Conservation (phyloP, 2,888 invertebrate genomes). For the Cryptophagus acutangulus region DNA sequence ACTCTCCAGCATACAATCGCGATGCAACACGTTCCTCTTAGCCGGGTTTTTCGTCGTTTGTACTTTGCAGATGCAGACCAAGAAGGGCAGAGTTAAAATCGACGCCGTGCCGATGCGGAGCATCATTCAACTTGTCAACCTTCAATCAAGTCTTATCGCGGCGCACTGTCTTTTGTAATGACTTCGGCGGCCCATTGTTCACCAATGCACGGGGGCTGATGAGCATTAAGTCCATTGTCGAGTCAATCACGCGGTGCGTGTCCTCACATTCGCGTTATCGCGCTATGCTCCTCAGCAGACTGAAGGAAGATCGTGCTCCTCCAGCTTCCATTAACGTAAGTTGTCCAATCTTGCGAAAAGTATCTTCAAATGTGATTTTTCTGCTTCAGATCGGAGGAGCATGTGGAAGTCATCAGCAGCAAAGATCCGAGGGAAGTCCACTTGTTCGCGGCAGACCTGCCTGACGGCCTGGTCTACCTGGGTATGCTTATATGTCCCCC, state of each 20-base stretch:
- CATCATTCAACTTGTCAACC: conserved; percentile 37
- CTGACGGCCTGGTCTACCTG: conserved; percentile 43
- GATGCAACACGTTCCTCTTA: no score
- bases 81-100: conserved; percentile 13
- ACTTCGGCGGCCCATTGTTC: conserved; percentile 42
- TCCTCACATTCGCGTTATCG: no score
- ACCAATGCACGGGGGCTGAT: conserved; percentile 36
- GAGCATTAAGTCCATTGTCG: conserved; percentile 43
- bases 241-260: conserved; percentile 40
- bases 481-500: conserved; percentile 46
- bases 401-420: neutral
- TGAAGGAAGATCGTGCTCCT: conserved; percentile 22
- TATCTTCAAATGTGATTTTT: no score
- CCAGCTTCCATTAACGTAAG: conserved; percentile 9
- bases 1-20: conserved; percentile 1
- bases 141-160: conserved; percentile 39
- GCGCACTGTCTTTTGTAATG: conserved; percentile 38
- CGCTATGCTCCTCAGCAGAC: conserved; percentile 10
- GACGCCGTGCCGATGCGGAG: conserved; percentile 12
- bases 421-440: conserved; percentile 18
- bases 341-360: conserved; percentile 1
- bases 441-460: conserved; percentile 34
- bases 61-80: conserved; percentile 11
- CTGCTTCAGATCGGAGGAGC: conserved; percentile 17
- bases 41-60: neutral